These are phyloP conservation scores for Uloborus diversus DNA, from an alignment of 1,140 invertebrate species.

Conservation along the genomic window DNA sequence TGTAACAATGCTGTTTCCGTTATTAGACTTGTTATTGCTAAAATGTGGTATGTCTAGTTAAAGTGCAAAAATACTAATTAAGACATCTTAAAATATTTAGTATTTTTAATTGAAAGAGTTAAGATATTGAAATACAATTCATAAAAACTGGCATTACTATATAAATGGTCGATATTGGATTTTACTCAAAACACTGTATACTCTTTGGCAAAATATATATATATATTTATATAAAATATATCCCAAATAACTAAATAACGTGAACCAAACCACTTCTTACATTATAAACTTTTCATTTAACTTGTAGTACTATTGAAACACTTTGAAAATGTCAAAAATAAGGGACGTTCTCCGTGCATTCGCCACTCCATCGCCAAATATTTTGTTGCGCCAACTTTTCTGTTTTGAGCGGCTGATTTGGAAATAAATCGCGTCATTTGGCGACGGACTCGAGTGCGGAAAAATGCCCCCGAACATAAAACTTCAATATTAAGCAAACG, in stretches of 20 bases:
- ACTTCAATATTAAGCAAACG: slow-evolving; percentile 42
- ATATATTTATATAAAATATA: slow-evolving; percentile 58
- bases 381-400: too few relatives aligned
- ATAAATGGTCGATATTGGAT: slow-evolving; percentile 56
- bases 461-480: not conserved
- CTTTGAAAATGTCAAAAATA: slow-evolving; percentile 57
- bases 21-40: slow-evolving; percentile 55
- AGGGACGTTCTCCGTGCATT: too few relatives aligned
- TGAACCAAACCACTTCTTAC: slow-evolving; percentile 53
- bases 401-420: too few relatives aligned
- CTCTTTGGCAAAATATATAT: slow-evolving; percentile 57
- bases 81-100: slow-evolving; percentile 57
- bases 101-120: slow-evolving; percentile 56
- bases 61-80: slow-evolving; percentile 58
- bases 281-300: slow-evolving; percentile 55
- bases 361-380: not conserved
- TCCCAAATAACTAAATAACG: slow-evolving; percentile 57
- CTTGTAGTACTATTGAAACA: slow-evolving; percentile 55
- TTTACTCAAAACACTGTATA: slow-evolving; percentile 58
- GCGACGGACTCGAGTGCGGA: not conserved
- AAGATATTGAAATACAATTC: slow-evolving; percentile 57
- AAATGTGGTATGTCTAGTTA: slow-evolving; percentile 57
- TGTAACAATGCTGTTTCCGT: slow-evolving; percentile 55
- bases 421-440: not conserved
- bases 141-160: slow-evolving; percentile 58